phyloP scores from a whole-genome alignment of 2,888 invertebrate genomes.

The Selenia dentaria region DNA sequence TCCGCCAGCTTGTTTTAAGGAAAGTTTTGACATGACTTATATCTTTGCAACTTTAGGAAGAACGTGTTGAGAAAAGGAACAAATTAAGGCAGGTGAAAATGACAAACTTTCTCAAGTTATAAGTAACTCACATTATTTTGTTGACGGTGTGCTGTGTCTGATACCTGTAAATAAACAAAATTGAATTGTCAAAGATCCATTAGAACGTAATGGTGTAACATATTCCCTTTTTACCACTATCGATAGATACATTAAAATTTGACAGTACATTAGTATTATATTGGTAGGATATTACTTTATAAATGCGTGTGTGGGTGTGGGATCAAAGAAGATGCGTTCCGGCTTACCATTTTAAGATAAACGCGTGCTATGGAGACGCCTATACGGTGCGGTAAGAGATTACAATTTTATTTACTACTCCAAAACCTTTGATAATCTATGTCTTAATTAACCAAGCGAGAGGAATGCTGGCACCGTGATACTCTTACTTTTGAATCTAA shows the following conservation, averaged over 20 bases:
- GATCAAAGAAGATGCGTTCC: conserved; percentile 78
- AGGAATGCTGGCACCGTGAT: conserved; percentile 56
- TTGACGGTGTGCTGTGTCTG: conserved; percentile 7
- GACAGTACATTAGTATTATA: conserved; percentile 77
- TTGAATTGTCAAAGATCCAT: conserved; percentile 44
- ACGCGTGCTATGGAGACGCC: conserved; percentile 77
- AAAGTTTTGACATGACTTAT: conserved; percentile 78
- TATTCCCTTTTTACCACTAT: conserved; percentile 43
- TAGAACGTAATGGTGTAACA: conserved; percentile 26
- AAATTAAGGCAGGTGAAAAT: conserved; percentile 25
- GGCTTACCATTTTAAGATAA: conserved; percentile 74
- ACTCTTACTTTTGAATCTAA: conserved; percentile 40
- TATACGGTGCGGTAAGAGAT: conserved; percentile 73
- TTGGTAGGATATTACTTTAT: conserved; percentile 67
- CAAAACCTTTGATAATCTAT: conserved; percentile 82
- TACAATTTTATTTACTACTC: conserved; percentile 82
- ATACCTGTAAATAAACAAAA: conserved; percentile 59
- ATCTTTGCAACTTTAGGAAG: conserved; percentile 53
- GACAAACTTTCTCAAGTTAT: conserved; percentile 30
- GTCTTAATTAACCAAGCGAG: conserved; percentile 83
- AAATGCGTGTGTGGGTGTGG: conserved; percentile 73
- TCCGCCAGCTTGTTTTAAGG: conserved; percentile 54
- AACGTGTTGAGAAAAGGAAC: conserved; percentile 25
- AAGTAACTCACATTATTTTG: conserved; percentile 22
- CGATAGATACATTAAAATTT: conserved; percentile 72